Evolutionary conservation across 2,888 invertebrate genomes (phyloP).

Genomic region (Pyralis farinalis): DNA sequence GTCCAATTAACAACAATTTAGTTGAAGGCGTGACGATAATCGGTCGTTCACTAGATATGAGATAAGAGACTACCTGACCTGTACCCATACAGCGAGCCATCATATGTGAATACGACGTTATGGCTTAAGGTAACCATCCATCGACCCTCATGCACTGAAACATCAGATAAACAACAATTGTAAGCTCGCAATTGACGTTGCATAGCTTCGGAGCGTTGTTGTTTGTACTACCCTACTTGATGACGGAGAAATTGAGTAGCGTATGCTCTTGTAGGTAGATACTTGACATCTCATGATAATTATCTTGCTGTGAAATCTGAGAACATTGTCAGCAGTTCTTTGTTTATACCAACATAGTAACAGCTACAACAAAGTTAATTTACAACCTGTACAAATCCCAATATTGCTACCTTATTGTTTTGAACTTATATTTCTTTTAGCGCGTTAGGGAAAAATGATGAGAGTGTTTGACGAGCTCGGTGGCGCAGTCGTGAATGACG

Average conservation of each 20-base stretch:
- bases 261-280: not conserved
- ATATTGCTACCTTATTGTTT: too few relatives aligned
- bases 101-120: not conserved
- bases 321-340: slow-evolving; percentile 3
- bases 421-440: too few relatives aligned
- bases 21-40: slow-evolving; percentile 3
- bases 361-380: too few relatives aligned
- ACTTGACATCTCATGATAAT: not conserved
- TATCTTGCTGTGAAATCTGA: slow-evolving; percentile 5
- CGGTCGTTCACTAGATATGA: slow-evolving; percentile 7
- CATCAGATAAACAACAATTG: too few relatives aligned
- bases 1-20: slow-evolving; percentile 6
- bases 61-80: slow-evolving; percentile 4
- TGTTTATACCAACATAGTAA: not conserved
- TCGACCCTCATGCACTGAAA: too few relatives aligned
- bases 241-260: slow-evolving; percentile 1
- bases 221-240: not conserved
- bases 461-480: too few relatives aligned
- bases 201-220: too few relatives aligned
- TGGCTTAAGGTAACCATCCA: too few relatives aligned
- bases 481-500: too few relatives aligned
- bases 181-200: too few relatives aligned
- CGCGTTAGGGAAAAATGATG: too few relatives aligned
- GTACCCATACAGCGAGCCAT: not conserved
- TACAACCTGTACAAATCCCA: too few relatives aligned